These are phyloP conservation scores for Sorex maritimensis DNA, from an alignment of 2,797 vertebrate genomes.

Conservation along the genomic window DNA sequence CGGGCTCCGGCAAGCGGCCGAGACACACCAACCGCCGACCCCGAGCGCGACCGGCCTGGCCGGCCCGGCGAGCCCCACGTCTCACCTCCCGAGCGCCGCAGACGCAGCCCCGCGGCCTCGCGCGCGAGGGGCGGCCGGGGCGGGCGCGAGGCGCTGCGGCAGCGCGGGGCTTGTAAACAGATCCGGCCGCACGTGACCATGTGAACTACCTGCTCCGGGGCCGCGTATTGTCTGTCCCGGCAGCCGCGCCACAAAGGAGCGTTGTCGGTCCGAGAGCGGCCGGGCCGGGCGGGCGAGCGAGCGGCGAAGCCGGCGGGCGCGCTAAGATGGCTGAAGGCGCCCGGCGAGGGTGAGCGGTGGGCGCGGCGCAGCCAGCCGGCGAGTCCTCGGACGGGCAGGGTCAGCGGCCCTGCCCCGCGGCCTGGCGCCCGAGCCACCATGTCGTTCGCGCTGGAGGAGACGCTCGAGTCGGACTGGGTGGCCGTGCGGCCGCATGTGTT, in stretches of 20 bases:
- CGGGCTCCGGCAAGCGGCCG: background rate
- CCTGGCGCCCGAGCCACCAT: slow-evolving; percentile 88
- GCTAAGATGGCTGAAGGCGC: slow-evolving; percentile 89
- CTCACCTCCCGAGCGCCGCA: background rate
- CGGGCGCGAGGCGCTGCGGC: slow-evolving; percentile 64
- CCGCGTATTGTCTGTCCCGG: slow-evolving; percentile 77
- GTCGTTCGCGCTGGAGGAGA: slow-evolving; percentile 96
- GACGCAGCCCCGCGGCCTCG: slow-evolving; percentile 69
- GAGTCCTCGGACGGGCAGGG: slow-evolving; percentile 24
- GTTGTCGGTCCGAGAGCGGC: background rate
- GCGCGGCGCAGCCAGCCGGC: slow-evolving; percentile 72
- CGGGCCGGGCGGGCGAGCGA: background rate
- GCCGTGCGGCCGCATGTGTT: slow-evolving; percentile 97
- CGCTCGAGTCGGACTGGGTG: slow-evolving; percentile 97
- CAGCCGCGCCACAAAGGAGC: slow-evolving; percentile 79
- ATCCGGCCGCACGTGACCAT: slow-evolving; percentile 90
- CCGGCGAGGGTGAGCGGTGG: slow-evolving; percentile 67
- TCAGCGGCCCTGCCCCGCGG: slow-evolving; percentile 52
- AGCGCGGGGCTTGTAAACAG: slow-evolving; percentile 95
- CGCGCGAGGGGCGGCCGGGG: no score
- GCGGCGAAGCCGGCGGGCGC: slow-evolving; percentile 34
- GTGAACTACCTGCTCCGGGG: slow-evolving; percentile 89
- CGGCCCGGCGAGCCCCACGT: background rate
- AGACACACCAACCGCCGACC: background rate
- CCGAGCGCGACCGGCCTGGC: background rate